Conservation (phyloP, 2,113 vertebrate species). For the Gadus chalcogrammus region DNA sequence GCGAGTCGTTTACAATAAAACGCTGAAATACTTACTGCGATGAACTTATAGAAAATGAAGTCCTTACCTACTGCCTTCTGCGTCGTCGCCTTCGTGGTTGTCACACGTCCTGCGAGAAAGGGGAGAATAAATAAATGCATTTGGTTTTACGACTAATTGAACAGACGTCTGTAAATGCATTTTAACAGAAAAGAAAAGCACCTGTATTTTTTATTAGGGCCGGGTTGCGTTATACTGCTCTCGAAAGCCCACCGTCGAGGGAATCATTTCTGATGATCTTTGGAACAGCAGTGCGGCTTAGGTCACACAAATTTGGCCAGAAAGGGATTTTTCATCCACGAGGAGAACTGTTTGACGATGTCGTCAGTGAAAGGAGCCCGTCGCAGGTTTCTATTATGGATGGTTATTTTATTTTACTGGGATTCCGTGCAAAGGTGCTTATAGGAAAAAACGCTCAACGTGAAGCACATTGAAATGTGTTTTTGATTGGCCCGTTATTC, state of each 20-base stretch:
- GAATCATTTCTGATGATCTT: slow-evolving; percentile 64
- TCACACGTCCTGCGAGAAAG: slow-evolving; percentile 2
- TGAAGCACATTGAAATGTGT: too few relatives aligned
- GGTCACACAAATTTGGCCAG: slow-evolving; percentile 45
- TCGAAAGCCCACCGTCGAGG: slow-evolving; percentile 53
- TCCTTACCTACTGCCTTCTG: too few relatives aligned
- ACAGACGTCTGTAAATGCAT: slow-evolving; percentile 62
- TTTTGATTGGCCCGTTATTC: too few relatives aligned
- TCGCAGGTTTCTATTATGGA: slow-evolving; percentile 45
- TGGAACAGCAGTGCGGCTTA: slow-evolving; percentile 52
- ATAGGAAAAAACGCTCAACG: slow-evolving; percentile 14
- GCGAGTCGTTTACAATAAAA: slow-evolving; percentile 66
- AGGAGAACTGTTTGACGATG: slow-evolving; percentile 47
- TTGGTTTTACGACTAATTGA: slow-evolving; percentile 41
- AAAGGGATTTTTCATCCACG: slow-evolving; percentile 39
- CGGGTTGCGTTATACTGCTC: slow-evolving; percentile 57
- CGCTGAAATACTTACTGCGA: slow-evolving; percentile 24
- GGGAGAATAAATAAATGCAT: slow-evolving; percentile 49
- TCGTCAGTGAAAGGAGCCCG: slow-evolving; percentile 48
- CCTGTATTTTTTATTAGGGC: slow-evolving; percentile 63
- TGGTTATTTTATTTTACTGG: slow-evolving; percentile 50
- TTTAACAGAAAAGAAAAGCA: slow-evolving; percentile 57
- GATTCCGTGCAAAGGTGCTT: slow-evolving; percentile 22
- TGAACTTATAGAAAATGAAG: neutral
- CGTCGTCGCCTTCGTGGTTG: neutral